A percentile compares a stretch with the other conserved stretches of the same genome.
phyloP scores from a whole-genome alignment of 2,797 vertebrate genomes.

The Lophius americanus region DNA sequence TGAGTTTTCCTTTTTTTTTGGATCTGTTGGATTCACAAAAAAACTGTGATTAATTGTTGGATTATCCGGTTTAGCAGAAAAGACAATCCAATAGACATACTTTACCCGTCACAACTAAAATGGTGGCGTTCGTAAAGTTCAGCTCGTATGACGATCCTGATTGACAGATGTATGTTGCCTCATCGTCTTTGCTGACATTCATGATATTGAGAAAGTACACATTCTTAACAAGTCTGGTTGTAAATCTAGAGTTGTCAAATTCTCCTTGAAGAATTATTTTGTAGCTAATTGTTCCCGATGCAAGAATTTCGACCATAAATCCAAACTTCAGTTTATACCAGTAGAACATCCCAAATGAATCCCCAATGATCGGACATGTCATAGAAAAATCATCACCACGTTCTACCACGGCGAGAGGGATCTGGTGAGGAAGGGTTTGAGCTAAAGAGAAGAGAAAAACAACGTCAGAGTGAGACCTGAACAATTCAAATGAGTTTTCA shows the following conservation, averaged over 20 bases:
- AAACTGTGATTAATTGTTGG: not conserved
- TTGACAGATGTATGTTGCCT: conserved; percentile 58
- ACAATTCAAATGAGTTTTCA: not conserved
- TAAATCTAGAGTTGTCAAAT: conserved; percentile 36
- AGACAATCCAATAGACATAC: fast-evolving
- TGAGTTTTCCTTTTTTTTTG: not conserved
- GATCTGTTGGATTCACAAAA: conserved; percentile 26
- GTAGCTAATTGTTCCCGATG: fast-evolving
- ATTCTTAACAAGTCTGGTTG: fast-evolving
- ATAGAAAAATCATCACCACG: conserved; percentile 23
- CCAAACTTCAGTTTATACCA: conserved; percentile 44
- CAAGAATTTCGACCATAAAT: conserved; percentile 34
- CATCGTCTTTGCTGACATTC: conserved; percentile 51
- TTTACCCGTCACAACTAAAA: conserved; percentile 53
- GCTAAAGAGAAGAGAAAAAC: conserved; percentile 20
- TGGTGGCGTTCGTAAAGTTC: not conserved
- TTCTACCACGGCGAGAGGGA: conserved; percentile 12
- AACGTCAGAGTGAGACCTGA: not conserved
- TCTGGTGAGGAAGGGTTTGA: not conserved
- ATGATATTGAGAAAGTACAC: conserved; percentile 4
- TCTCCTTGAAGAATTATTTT: fast-evolving
- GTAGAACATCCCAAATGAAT: conserved; percentile 2
- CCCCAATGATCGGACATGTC: fast-evolving
- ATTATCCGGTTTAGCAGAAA: not conserved
- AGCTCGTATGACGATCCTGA: not conserved